A percentile compares a stretch with the other conserved stretches of the same genome.
These are phyloP conservation scores for Lacerta agilis DNA, from an alignment of 2,797 vertebrate genomes.

Conservation along the genomic window DNA sequence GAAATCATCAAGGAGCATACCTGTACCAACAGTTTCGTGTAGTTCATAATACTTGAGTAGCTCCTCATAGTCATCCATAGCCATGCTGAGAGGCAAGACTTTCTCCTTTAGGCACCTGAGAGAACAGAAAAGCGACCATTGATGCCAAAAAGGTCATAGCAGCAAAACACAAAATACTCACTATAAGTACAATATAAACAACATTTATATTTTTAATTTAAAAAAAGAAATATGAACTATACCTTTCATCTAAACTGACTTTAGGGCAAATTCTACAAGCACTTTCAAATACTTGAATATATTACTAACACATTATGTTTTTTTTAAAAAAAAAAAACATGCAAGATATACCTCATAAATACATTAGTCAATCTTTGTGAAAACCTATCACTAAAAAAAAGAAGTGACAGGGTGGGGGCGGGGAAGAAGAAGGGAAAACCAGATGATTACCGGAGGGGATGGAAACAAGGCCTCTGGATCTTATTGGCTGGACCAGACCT, in stretches of 20 bases:
- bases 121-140: not conserved
- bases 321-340: not conserved
- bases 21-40: constrained; percentile 91
- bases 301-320: not conserved
- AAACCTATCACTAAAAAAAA: not conserved
- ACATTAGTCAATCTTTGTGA: not conserved
- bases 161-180: not conserved
- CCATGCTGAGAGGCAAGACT: constrained; percentile 53
- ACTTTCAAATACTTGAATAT: not conserved
- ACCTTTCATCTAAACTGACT: too few species aligned
- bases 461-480: not conserved
- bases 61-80: constrained; percentile 81
- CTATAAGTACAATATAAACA: not conserved
- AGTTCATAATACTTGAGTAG: constrained; percentile 90
- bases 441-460: not conserved
- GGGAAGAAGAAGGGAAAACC: not conserved
- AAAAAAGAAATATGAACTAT: too few species aligned
- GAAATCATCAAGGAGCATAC: constrained; percentile 69
- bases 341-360: not conserved
- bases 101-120: not conserved
- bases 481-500: not conserved
- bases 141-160: not conserved
- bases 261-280: not conserved
- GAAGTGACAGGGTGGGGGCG: not conserved
- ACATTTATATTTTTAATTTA: too few species aligned